Evolutionary conservation across 2,888 invertebrate genomes (phyloP).

Genomic region (Lasioglossum vierecki): DNA sequence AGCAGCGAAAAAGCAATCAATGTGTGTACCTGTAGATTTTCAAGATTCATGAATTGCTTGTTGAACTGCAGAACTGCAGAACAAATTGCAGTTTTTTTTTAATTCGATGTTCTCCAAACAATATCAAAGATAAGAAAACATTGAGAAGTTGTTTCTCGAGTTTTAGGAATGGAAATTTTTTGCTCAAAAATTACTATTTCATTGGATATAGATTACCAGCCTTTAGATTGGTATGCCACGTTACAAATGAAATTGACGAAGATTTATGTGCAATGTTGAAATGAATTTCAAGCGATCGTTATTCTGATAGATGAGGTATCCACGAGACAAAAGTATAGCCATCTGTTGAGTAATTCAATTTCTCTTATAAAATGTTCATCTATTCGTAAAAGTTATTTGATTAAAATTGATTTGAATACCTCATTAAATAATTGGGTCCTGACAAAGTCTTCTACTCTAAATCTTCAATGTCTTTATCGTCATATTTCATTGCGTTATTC

Average conservation of each 20-base stretch:
- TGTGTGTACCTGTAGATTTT: neutral
- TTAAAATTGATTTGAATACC: neutral
- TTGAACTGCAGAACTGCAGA: neutral
- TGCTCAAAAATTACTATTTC: neutral
- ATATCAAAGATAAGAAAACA: neutral
- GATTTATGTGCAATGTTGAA: neutral
- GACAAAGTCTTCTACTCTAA: neutral
- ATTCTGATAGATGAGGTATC: neutral
- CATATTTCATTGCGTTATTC: neutral
- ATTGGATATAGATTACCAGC: neutral
- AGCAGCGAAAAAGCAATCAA: constrained; percentile 15
- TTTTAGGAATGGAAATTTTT: neutral
- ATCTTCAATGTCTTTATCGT: neutral
- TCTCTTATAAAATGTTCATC: neutral
- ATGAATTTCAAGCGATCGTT: neutral
- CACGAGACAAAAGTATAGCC: neutral
- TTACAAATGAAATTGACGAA: neutral
- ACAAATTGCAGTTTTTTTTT: neutral
- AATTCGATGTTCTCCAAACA: neutral
- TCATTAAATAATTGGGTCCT: neutral
- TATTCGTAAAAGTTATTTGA: neutral
- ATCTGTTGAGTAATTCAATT: neutral
- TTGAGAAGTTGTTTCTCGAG: neutral
- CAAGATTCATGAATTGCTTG: neutral
- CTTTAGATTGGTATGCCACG: neutral